Conservation (phyloP, 53 echinoderm and acorn worm species). For the Antedon mediterranea region DNA sequence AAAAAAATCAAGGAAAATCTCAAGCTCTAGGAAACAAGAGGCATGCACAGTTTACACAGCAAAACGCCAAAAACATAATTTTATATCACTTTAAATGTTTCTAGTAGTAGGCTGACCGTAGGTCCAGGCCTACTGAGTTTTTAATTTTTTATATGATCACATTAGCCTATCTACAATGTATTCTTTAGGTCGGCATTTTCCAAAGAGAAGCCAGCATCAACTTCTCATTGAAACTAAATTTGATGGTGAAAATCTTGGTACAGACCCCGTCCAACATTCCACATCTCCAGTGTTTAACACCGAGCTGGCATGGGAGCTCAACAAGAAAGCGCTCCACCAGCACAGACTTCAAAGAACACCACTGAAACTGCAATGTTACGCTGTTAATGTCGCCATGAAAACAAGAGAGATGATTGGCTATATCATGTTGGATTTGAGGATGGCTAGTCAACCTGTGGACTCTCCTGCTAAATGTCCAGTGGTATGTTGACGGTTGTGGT, state of each 20-base stretch:
- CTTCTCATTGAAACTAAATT: slow-evolving; percentile 70
- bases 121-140: no score
- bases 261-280: slow-evolving; percentile 64
- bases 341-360: slow-evolving; percentile 87
- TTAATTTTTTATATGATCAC: no score
- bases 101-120: no score
- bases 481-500: slow-evolving; percentile 29
- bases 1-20: no score
- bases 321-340: slow-evolving; percentile 77
- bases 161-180: no score
- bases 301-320: slow-evolving; percentile 89
- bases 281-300: slow-evolving; percentile 75
- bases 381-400: slow-evolving; percentile 38
- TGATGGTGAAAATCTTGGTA: slow-evolving; percentile 85
- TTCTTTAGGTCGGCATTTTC: slow-evolving; percentile 66
- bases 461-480: slow-evolving; percentile 68
- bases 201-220: slow-evolving; percentile 57
- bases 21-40: no score
- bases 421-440: slow-evolving; percentile 72
- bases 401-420: slow-evolving; percentile 71
- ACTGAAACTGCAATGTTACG: slow-evolving; percentile 76
- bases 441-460: slow-evolving; percentile 45
- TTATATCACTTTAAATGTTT: no score
- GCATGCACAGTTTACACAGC: no score
- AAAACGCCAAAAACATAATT: no score